Conservation (phyloP, 2,113 vertebrate species). For the Corydoras maculifer region DNA sequence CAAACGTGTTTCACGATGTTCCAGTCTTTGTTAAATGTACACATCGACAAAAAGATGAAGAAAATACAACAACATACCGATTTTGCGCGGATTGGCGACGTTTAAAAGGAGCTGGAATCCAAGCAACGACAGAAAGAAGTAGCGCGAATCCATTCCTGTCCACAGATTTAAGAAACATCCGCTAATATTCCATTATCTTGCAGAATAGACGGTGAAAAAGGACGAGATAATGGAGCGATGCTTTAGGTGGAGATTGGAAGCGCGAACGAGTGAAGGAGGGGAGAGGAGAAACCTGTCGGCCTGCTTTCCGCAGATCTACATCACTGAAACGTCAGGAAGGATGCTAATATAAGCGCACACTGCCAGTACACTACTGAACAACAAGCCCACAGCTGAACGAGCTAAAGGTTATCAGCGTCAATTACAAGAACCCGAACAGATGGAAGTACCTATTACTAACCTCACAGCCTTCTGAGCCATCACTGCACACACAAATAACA, state of each 20-base stretch:
- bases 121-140: conserved; percentile 41
- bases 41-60: neutral
- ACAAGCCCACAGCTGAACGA: too few species aligned
- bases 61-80: conserved; percentile 56
- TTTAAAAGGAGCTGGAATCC: conserved; percentile 37
- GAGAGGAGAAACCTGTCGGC: conserved; percentile 26
- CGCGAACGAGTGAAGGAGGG: conserved; percentile 18
- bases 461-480: too few species aligned
- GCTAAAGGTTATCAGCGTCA: too few species aligned
- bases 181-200: conserved; percentile 46
- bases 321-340: conserved; percentile 20
- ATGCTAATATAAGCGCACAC: too few species aligned
- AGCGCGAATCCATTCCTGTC: conserved; percentile 52
- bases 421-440: too few species aligned
- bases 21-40: too few species aligned
- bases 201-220: neutral
- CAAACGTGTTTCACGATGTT: too few species aligned
- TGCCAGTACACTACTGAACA: too few species aligned
- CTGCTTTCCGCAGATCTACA: conserved; percentile 23
- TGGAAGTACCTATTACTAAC: too few species aligned
- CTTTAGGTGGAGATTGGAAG: neutral
- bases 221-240: conserved; percentile 20
- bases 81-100: conserved; percentile 52
- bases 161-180: conserved; percentile 14
- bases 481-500: too few species aligned